Conservation (phyloP, 1,140 invertebrate genomes). For the Scaptomyza graminum region DNA sequence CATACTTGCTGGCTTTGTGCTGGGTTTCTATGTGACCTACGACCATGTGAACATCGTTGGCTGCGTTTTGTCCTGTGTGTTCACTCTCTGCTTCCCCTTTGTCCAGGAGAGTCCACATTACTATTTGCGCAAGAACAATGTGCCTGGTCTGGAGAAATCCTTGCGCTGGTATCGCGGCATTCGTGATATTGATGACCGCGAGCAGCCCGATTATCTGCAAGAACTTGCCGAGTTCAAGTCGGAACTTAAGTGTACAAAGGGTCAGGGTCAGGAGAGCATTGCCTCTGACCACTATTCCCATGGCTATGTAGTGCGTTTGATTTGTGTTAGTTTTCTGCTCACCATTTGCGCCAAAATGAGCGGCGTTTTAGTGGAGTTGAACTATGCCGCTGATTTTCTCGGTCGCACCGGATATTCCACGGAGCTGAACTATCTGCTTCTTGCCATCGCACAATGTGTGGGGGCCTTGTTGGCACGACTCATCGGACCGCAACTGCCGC, state of each 20-base stretch:
- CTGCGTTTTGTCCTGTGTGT: constrained; percentile 85
- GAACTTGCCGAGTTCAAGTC: constrained; percentile 67
- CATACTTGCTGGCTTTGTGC: constrained; percentile 59
- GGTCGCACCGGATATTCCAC: constrained; percentile 57
- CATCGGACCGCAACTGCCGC: constrained; percentile 47
- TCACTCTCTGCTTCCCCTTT: constrained; percentile 85
- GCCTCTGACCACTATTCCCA: constrained; percentile 38
- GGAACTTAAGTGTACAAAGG: constrained; percentile 27
- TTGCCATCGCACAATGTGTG: constrained; percentile 52
- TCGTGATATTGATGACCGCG: constrained; percentile 66
- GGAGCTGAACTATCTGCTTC: constrained; percentile 54
- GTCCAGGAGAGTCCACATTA: constrained; percentile 87
- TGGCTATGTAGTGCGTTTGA: constrained; percentile 59
- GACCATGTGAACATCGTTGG: constrained; percentile 61
- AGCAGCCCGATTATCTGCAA: constrained; percentile 61
- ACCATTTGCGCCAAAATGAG: constrained; percentile 69
- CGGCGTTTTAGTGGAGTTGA: constrained; percentile 65
- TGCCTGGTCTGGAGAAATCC: constrained; percentile 84
- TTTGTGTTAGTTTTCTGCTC: constrained; percentile 55
- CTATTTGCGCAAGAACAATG: constrained; percentile 85
- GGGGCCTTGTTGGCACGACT: constrained; percentile 58
- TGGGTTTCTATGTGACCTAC: constrained; percentile 60
- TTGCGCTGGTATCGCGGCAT: constrained; percentile 84
- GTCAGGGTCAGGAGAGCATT: constrained; percentile 21
- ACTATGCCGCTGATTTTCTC: constrained; percentile 63